phyloP scores from a whole-genome alignment of 2,113 vertebrate genomes.

The Calypte anna region DNA sequence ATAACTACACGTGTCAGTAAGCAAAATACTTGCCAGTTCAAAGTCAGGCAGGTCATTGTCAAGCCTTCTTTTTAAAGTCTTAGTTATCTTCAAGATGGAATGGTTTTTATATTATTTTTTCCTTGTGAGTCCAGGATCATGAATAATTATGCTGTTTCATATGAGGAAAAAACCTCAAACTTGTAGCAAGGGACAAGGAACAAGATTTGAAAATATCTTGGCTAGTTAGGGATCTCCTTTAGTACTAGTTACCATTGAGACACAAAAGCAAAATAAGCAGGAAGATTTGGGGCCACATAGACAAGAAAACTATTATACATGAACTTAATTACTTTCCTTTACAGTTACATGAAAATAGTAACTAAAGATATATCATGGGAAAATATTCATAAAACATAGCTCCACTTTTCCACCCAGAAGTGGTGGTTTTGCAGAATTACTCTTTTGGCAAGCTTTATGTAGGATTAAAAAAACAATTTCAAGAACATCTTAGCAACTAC shows the following conservation, averaged over 20 bases:
- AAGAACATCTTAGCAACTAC: background rate
- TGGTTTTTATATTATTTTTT: background rate
- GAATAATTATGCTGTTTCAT: background rate
- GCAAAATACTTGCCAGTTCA: background rate
- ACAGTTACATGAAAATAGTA: background rate
- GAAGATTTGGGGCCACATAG: background rate
- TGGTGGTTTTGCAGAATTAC: background rate
- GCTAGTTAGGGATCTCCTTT: background rate
- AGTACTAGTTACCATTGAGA: background rate
- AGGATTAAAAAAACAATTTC: background rate
- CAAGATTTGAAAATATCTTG: background rate
- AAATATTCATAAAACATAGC: background rate
- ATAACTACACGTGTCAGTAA: rapidly evolving
- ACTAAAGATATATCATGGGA: background rate
- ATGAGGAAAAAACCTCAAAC: background rate
- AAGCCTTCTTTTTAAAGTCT: background rate
- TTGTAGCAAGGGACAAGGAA: background rate
- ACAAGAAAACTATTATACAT: background rate
- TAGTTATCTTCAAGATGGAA: background rate
- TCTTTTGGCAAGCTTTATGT: background rate
- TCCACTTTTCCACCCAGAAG: background rate
- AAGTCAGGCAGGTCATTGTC: background rate
- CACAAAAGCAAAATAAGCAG: background rate
- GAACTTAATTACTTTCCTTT: background rate
- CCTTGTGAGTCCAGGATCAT: background rate